Base-by-base conservation (phyloP, 2,888 invertebrate genomes). In the Euzophera pinguis region DNA sequence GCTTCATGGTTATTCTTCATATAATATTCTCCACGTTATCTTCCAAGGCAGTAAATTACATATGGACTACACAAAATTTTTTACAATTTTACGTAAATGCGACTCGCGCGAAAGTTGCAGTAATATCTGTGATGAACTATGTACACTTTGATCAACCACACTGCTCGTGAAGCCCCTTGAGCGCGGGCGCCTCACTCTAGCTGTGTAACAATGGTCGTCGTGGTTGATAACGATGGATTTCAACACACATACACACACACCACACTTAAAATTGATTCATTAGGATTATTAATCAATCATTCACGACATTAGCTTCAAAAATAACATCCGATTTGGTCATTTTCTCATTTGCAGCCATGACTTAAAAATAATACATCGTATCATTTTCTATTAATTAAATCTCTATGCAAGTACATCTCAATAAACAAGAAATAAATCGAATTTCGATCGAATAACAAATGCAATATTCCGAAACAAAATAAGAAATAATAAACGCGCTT, bases 281-380 rank as follows among this genome's bases (percentile, higher is more conserved):
- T 69, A 70, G 64, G 67, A 67, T 67, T 73, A 68, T 73, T 69
- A 3, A 3, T 3, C 8, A 60, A 63, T 67, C 66, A 66, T 61
- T 66, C 66, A 69, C 61, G 63, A 22, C 22, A 22, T 65, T 64
- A 67, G 65, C 64, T 68, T 63, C 69, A 62, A 63, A 71, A 65
- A 68, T 63, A 59, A 61, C 57, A 61, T 52, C 58, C 57, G 61
- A 62, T 59, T 64, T 61, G 60, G 54, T 47, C 56, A 59, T 60
- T 56, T 60, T 57, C 58, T 60, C 58, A 56, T 52, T 48, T 38
- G 47, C 22, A 51, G 51, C 17, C 29, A 32, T 9, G 10, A 53
- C 34, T 14, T 14, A 41, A n/a, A 9, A 7, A 0, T 43, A 7
- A 45, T 4, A 22, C 1, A 29, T 27, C 37, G 10, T 39, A 32